Percentiles rank a stretch among this genome's conserved stretches.
These are phyloP conservation scores for Mesochorus sp. DNA, from an alignment of 2,888 invertebrate species.

Conservation along the genomic window DNA sequence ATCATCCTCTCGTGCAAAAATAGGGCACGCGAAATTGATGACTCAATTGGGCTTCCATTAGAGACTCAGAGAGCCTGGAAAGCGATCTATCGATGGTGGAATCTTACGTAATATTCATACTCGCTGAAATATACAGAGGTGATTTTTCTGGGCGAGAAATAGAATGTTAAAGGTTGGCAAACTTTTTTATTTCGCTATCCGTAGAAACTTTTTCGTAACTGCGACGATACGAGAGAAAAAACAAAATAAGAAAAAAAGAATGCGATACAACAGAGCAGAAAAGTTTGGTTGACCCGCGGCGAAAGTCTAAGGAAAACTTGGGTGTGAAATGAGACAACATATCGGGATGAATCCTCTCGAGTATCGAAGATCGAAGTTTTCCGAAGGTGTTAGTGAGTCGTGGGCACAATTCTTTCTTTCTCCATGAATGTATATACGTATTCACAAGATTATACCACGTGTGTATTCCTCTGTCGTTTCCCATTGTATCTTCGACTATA, in stretches of 20 bases:
- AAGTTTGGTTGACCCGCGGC: not conserved
- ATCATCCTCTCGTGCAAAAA: not conserved
- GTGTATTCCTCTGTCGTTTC: not conserved
- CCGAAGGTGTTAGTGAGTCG: not conserved
- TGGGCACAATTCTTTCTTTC: not conserved
- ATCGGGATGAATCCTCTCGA: constrained; percentile 8
- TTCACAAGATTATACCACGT: not conserved
- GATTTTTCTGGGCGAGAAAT: too few relatives aligned
- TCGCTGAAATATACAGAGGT: too few relatives aligned
- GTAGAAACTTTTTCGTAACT: too few relatives aligned
- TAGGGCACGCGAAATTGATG: not conserved
- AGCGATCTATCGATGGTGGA: too few relatives aligned
- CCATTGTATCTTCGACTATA: constrained; percentile 5
- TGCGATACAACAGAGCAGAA: not conserved
- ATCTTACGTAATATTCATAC: too few relatives aligned
- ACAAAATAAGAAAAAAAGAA: not conserved
- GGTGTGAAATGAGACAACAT: constrained; percentile 16
- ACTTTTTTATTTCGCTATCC: too few relatives aligned
- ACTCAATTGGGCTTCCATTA: not conserved
- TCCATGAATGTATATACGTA: not conserved
- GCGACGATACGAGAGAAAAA: not conserved
- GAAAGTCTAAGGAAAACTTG: too few relatives aligned
- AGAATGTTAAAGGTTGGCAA: too few relatives aligned
- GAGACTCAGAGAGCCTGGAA: too few relatives aligned
- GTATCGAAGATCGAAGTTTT: constrained; percentile 35